Evolutionary conservation across 1,140 invertebrate species (phyloP).

Genomic region (Tetraneura akinire): DNA sequence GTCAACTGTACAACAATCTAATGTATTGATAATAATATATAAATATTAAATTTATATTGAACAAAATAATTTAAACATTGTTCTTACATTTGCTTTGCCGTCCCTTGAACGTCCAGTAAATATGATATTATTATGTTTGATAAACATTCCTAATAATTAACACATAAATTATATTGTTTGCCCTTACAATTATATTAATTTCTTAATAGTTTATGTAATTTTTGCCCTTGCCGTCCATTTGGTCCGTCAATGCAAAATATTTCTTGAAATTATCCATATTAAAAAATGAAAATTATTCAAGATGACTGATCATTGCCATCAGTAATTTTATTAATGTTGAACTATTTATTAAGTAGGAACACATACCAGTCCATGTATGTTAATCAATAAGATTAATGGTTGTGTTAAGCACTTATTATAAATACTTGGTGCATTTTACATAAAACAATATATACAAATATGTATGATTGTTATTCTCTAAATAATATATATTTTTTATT

Average conservation of each 20-base stretch:
- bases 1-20: slow-evolving; percentile 36
- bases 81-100: slow-evolving; percentile 34
- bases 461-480: background rate
- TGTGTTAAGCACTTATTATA: slow-evolving; percentile 3
- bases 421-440: slow-evolving; percentile 14
- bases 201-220: slow-evolving; percentile 19
- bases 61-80: slow-evolving; percentile 20
- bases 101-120: slow-evolving; percentile 48
- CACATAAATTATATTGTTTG: background rate
- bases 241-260: slow-evolving; percentile 33
- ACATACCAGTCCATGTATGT: background rate
- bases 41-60: slow-evolving; percentile 1
- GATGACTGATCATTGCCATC: background rate
- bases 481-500: slow-evolving; percentile 16
- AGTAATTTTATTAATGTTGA: background rate
- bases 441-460: background rate
- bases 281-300: background rate
- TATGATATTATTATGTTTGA: slow-evolving; percentile 1
- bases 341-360: background rate
- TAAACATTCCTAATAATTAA: slow-evolving; percentile 27
- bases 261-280: background rate
- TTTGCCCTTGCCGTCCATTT: slow-evolving; percentile 45
- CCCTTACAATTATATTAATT: background rate
- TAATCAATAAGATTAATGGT: slow-evolving; percentile 21
- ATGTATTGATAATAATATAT: background rate